These are phyloP conservation scores for Lophotis ruficrista DNA, from an alignment of 2,113 vertebrate genomes.

Conservation along the genomic window DNA sequence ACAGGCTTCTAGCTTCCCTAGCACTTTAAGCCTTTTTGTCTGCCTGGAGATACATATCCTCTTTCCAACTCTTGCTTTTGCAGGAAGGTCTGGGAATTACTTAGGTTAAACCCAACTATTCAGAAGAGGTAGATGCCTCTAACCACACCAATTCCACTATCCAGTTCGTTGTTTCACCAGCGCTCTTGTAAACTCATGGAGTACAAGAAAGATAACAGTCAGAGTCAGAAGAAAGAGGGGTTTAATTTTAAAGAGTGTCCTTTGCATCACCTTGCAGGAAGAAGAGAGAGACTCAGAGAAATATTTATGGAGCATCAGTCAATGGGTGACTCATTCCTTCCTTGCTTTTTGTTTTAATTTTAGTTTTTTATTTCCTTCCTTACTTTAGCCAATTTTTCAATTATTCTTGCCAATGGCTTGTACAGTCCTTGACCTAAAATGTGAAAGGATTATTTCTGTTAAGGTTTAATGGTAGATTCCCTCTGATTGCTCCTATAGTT, in stretches of 20 bases:
- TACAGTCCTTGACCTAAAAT: neutral
- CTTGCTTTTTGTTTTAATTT: neutral
- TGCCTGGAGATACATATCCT: neutral
- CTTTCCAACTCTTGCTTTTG: neutral
- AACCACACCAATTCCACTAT: neutral
- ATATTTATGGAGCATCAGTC: neutral
- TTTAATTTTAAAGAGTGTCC: neutral
- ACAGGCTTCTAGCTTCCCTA: neutral
- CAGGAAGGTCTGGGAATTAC: neutral
- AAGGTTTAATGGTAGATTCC: neutral
- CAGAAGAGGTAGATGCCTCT: neutral
- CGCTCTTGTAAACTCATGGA: neutral
- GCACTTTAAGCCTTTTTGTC: neutral
- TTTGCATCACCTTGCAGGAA: neutral
- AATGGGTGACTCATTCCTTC: neutral
- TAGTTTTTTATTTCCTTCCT: neutral
- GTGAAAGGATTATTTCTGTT: slow-evolving; percentile 26
- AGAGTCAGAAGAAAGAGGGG: neutral
- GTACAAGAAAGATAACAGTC: neutral
- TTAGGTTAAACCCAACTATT: neutral
- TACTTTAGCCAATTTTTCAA: neutral
- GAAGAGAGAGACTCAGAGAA: neutral
- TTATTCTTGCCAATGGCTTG: neutral
- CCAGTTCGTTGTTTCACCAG: neutral
- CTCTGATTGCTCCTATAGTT: neutral